A percentile compares a stretch with the other conserved stretches of the same genome.
These are phyloP conservation scores for Heliothis subflexa DNA, from an alignment of 1,140 invertebrate genomes.

Conservation along the genomic window DNA sequence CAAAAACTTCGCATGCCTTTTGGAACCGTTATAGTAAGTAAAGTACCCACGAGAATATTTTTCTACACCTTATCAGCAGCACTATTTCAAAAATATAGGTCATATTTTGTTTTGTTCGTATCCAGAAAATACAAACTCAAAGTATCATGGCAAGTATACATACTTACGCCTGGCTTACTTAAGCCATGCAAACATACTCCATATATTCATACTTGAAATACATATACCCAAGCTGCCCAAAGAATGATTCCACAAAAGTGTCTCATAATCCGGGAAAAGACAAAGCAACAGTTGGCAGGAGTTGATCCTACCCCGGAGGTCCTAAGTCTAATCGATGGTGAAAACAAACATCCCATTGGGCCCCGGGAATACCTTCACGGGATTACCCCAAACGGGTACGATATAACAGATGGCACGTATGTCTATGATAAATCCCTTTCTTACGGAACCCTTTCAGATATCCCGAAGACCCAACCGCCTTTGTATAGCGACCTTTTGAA, in stretches of 20 bases:
- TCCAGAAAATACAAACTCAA: no score
- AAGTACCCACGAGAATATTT: no score
- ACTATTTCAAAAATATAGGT: no score
- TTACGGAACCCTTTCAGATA: conserved; percentile 21
- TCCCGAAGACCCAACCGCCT: background rate
- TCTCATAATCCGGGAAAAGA: background rate
- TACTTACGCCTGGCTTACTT: no score
- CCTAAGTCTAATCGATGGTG: conserved; percentile 1
- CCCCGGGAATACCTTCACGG: background rate
- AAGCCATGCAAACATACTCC: no score
- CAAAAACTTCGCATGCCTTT: no score
- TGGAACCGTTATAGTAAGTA: no score
- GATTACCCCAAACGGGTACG: conserved; percentile 19
- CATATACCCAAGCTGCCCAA: no score
- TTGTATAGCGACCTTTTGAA: conserved; percentile 26
- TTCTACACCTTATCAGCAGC: no score
- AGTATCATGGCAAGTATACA: no score
- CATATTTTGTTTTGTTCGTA: no score
- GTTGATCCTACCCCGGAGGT: background rate
- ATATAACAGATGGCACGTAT: background rate
- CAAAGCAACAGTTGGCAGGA: background rate
- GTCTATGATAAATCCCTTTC: conserved; percentile 38
- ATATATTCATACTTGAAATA: no score
- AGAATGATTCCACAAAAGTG: background rate
- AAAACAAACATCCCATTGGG: conserved; percentile 5